Evolutionary conservation across 2,888 invertebrate species (phyloP), one percentile per base, ranked within the genome.

Genomic region (Oscheius onirici): DNA sequence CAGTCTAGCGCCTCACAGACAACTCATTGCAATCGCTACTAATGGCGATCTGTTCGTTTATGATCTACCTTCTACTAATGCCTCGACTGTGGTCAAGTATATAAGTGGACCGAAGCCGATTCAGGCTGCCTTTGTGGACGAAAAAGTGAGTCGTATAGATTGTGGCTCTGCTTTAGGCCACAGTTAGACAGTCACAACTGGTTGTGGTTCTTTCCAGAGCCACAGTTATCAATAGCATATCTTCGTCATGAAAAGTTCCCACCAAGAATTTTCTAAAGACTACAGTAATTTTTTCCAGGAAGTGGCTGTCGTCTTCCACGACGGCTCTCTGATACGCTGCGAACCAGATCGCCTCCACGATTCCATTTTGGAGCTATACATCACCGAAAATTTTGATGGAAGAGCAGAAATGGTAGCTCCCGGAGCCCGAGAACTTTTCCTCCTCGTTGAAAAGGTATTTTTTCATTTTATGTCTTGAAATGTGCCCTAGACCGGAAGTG

Each of bases 21-120:
- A 61, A 49, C 44, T 77, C 0, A 68, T 71, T 1, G 58, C 74
- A 2, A 72, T 80, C 3, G 49, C 78, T 11, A 80, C 78, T 0
- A 72, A 73, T n/a, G 80, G 80, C 60, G 74, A 74, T 10, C 15
- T 79, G n/a, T 76, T 72, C 41, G 22, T 79, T 0, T 79, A 77
- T 54, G 77, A 75, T 20, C 55, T 75, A 43, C 79, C 79, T 0
- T 79, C 79, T 1, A 72, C 75, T 17, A 34, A 13, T 0, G 22
- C 73, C 0, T 49, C 41, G 20, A 67, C 75, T 10, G 40, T 54
- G 6, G 69, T 76, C 41, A 63, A 67, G 24, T 76, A 73, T 20
- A 70, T 80, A 40, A 73, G 65, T 28, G 78, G 76, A 28, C 72
- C 75, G 5, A 46, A 69, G 0, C 80, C 80, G 10, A 57, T 73